Evolutionary conservation across 2,113 vertebrate genomes (phyloP), one percentile per base, ranked within the genome.

Genomic region (Anthoscopus minutus): DNA sequence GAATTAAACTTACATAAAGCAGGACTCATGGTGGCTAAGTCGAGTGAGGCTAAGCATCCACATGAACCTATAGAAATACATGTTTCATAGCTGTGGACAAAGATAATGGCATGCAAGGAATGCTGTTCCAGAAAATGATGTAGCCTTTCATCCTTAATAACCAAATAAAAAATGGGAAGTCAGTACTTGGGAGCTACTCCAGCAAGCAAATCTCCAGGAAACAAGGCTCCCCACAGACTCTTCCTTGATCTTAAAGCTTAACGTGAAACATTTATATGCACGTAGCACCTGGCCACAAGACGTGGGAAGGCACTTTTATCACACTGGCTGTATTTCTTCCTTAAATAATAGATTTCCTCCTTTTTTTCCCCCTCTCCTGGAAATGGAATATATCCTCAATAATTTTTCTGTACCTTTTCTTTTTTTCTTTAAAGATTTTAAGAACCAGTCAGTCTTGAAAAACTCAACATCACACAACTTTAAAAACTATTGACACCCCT

Each of bases 261-360:
- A 98, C 94, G 93, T 98, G 97, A 98, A 98, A 98, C 98, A 98
- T 98, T 98, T 97, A 97, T 98, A 98, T 98, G 97, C 97, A 97
- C 42, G 45, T 94, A 97, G 97, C 95, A 98, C 98, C 97, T 98
- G 97, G 96, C 95, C 98, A 97, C 96, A 93, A 97, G 97, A 98
- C 47, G 93, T 95, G 95, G 97, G 95, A 86, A 94, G 92, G 92
- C 90, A 93, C 84, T 96, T 97, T 96, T 93, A 94, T 96, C 97
- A 97, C 88, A 97, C 97, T 97, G 95, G 94, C 93, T 98, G 94
- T 95, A 97, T 96, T 97, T 97, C 97, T 98, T 97, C 96, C 97
- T 97, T 98, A 96, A 98, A 98, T 98, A 98, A 98, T 98, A 97
- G 86, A 98, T 97, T 86, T 86, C 64, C 60, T 40, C 86, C 20